phyloP scores from a whole-genome alignment of 2,797 vertebrate species.

The Lophotriccus pileatus region DNA sequence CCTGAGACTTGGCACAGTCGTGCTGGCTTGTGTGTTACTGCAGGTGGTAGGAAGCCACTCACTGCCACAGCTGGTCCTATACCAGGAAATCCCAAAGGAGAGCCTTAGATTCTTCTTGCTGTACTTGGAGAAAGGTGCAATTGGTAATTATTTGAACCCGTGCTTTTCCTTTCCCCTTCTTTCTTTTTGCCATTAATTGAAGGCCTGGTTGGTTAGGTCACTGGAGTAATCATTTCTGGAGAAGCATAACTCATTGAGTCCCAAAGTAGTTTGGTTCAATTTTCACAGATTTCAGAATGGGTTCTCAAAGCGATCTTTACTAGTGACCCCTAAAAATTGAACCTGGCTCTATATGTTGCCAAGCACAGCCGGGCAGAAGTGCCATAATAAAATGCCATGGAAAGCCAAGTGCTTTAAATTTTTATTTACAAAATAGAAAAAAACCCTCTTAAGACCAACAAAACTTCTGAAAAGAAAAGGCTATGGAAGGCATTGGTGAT shows the following conservation, averaged over 20 bases:
- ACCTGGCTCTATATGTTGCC: neutral
- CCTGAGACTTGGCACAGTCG: neutral
- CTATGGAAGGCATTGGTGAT: neutral
- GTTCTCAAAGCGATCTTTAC: constrained; percentile 17
- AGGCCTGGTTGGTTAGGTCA: constrained; percentile 10
- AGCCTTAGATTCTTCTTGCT: neutral
- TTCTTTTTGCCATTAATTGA: neutral
- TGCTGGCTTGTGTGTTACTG: neutral
- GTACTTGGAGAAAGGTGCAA: neutral
- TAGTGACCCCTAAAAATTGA: constrained; percentile 14
- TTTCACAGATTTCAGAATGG: constrained; percentile 10
- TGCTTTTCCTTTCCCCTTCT: neutral
- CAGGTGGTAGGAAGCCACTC: neutral
- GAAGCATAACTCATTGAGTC: constrained; percentile 9
- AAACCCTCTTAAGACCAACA: neutral
- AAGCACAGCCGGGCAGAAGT: neutral
- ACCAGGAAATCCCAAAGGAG: neutral
- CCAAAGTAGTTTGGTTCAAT: constrained; percentile 34
- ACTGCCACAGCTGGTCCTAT: neutral
- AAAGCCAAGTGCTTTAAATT: neutral
- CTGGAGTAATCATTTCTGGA: neutral
- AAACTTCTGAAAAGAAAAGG: neutral
- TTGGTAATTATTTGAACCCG: neutral
- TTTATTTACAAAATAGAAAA: neutral
- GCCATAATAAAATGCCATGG: neutral